phyloP scores from a whole-genome alignment of 2,797 vertebrate species.

The Clarias fuscus region DNA sequence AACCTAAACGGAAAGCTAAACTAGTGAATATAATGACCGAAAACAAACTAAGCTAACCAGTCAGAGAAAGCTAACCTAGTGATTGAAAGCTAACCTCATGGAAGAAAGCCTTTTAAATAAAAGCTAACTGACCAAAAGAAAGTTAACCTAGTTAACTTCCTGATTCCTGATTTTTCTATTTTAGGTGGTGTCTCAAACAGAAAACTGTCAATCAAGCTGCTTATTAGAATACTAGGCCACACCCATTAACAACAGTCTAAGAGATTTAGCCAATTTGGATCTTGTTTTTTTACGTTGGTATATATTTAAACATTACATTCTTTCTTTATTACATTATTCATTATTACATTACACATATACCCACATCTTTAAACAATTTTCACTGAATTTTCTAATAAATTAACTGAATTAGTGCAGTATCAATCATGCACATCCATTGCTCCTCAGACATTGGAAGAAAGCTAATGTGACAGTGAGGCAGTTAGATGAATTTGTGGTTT shows the following conservation, averaged over 20 bases:
- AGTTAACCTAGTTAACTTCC: no score
- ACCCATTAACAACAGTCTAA: background rate
- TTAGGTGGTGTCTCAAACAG: background rate
- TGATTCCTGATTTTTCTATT: background rate
- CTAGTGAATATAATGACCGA: background rate
- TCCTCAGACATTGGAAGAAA: background rate
- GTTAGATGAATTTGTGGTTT: conserved; percentile 6
- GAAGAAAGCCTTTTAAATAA: no score
- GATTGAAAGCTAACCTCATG: background rate
- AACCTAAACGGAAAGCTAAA: background rate
- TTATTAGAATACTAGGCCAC: background rate
- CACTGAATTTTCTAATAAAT: background rate
- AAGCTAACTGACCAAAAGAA: no score
- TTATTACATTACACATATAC: background rate
- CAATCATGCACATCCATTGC: background rate
- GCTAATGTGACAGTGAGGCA: background rate
- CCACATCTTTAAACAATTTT: background rate
- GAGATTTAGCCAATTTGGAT: background rate
- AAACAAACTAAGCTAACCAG: background rate
- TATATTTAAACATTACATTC: no score
- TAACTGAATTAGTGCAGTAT: background rate
- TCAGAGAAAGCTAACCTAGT: background rate
- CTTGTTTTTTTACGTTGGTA: no score
- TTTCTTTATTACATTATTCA: no score
- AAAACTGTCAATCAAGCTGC: background rate